Percentiles rank a stretch among this genome's conserved stretches.
These are phyloP conservation scores for Salarias fasciatus DNA, from an alignment of 2,797 vertebrate genomes.

Conservation along the genomic window DNA sequence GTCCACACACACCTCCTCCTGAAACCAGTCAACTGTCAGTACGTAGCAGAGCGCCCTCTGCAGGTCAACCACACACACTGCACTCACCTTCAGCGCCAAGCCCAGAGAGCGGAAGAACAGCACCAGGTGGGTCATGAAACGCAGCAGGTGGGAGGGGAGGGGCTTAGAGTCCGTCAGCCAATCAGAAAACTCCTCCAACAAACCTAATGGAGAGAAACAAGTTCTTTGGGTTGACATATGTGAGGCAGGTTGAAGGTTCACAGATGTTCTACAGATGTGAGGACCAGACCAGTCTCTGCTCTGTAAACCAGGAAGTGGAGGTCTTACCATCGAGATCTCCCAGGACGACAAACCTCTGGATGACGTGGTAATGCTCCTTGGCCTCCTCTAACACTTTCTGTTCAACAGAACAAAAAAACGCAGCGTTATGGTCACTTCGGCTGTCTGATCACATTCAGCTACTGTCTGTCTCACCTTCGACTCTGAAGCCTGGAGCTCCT, in stretches of 20 bases:
- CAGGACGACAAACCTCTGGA: constrained; percentile 95
- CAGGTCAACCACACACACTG: not conserved
- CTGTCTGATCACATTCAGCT: too few species aligned
- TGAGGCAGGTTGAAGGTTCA: too few species aligned
- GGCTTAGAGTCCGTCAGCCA: constrained; percentile 88
- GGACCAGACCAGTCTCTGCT: too few species aligned
- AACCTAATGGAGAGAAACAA: constrained; percentile 74
- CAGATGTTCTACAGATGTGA: too few species aligned
- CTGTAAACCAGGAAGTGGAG: too few species aligned
- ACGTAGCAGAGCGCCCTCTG: not conserved
- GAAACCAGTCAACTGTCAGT: not conserved
- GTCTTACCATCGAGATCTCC: constrained; percentile 92
- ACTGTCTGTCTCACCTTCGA: constrained; percentile 85
- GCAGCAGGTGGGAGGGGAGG: constrained; percentile 94
- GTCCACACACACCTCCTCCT: constrained; percentile 94
- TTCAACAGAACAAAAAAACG: too few species aligned
- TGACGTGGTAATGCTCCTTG: constrained; percentile 93
- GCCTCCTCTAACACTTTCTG: constrained; percentile 95
- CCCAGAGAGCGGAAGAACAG: constrained; percentile 94
- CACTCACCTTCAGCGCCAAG: constrained; percentile 89
- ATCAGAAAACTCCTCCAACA: constrained; percentile 92
- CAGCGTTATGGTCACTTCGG: too few species aligned
- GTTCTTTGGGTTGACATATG: too few species aligned
- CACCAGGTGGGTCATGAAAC: constrained; percentile 95
- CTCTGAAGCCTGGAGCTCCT: constrained; percentile 95